phyloP scores from a whole-genome alignment of 2,113 vertebrate genomes.

The Odocoileus virginianus region DNA sequence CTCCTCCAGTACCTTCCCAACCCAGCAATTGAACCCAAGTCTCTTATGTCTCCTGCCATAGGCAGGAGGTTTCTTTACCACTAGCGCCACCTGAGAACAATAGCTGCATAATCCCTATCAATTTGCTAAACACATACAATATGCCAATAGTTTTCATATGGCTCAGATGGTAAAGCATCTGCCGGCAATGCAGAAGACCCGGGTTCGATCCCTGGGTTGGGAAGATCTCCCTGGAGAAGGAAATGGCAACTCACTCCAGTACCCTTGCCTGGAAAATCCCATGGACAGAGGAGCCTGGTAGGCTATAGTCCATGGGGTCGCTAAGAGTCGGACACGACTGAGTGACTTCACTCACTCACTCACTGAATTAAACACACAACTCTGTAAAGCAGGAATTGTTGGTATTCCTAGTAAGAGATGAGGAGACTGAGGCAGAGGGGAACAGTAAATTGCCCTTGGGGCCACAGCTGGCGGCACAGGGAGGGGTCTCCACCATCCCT shows the following conservation, averaged over 20 bases:
- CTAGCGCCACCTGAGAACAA: not conserved
- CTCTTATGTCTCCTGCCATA: not conserved
- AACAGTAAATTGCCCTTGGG: not conserved
- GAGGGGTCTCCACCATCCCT: not conserved
- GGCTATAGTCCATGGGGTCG: not conserved
- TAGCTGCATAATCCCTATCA: not conserved
- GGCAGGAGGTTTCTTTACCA: not conserved
- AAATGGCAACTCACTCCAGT: not conserved
- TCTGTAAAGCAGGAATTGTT: not conserved
- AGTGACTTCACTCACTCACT: not conserved
- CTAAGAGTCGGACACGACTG: rapidly evolving
- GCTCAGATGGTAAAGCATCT: not conserved
- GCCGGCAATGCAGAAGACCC: not conserved
- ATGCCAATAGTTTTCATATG: not conserved
- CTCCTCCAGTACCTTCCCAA: not conserved
- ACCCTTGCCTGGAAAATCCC: not conserved
- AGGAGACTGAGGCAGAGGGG: not conserved
- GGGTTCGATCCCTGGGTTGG: not conserved
- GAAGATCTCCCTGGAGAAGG: not conserved
- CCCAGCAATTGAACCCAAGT: not conserved
- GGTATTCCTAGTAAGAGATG: not conserved
- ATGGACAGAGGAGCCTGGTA: not conserved
- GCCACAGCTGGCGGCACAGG: not conserved
- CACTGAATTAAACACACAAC: not conserved
- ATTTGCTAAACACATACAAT: not conserved